Percentiles rank a stretch among this genome's conserved stretches.
phyloP scores from a whole-genome alignment of 2,113 vertebrate genomes.

The Leptobrachium leishanense region DNA sequence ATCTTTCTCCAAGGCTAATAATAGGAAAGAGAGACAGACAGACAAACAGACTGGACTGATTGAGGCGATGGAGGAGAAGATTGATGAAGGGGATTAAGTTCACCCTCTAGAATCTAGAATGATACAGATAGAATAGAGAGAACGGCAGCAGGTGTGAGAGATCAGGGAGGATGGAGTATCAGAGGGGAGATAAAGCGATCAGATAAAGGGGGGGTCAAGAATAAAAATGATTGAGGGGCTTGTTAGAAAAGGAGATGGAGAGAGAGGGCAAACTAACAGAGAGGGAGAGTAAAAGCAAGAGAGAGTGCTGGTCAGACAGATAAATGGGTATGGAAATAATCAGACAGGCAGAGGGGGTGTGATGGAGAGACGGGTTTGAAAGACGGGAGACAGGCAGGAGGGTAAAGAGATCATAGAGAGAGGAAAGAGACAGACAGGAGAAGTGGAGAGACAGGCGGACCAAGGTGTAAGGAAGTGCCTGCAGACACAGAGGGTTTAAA shows the following conservation, averaged over 20 bases:
- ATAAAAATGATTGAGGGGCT: background rate
- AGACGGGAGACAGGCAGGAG: background rate
- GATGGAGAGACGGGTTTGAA: too few species aligned
- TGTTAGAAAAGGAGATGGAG: background rate
- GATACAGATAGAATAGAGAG: background rate
- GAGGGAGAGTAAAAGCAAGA: too few species aligned
- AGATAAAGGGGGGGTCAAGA: background rate
- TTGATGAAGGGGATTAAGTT: background rate
- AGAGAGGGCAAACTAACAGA: too few species aligned
- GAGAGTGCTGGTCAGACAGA: background rate
- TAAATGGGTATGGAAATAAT: background rate
- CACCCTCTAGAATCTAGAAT: background rate
- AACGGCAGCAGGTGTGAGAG: conserved; percentile 28
- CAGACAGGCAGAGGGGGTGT: too few species aligned
- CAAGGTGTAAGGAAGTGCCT: too few species aligned
- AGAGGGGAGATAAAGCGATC: background rate
- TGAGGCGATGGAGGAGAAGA: too few species aligned
- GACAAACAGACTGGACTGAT: too few species aligned
- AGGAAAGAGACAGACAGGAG: background rate
- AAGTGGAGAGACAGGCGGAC: too few species aligned
- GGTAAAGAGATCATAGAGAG: background rate
- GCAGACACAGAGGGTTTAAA: too few species aligned
- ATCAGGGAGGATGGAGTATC: background rate
- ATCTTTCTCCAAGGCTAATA: background rate
- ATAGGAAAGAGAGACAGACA: background rate